These are phyloP conservation scores for Columba guinea DNA, from an alignment of 2,797 vertebrate genomes.

Conservation along the genomic window DNA sequence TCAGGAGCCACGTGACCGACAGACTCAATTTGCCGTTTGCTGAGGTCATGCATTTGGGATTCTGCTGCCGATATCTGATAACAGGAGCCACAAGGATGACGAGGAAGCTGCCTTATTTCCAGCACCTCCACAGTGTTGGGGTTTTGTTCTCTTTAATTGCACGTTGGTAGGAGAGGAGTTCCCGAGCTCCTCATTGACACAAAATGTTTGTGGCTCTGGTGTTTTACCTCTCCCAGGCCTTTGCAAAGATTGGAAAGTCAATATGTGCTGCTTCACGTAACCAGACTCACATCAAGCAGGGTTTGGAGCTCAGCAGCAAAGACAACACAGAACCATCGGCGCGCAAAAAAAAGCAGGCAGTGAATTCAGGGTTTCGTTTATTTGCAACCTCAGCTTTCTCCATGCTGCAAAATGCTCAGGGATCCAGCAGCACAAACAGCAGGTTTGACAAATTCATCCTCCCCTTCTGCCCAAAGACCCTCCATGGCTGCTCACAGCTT, in stretches of 20 bases:
- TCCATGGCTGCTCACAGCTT: neutral
- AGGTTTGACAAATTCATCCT: constrained; percentile 32
- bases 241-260: neutral
- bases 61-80: neutral
- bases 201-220: neutral
- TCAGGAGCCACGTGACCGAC: constrained; percentile 8
- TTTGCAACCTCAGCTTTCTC: neutral
- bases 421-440: constrained; percentile 41
- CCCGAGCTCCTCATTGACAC: neutral
- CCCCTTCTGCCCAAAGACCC: constrained; percentile 29
- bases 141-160: neutral
- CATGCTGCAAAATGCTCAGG: neutral
- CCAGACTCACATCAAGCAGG: neutral
- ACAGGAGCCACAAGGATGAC: neutral
- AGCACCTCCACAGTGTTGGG: rapidly evolving
- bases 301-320: neutral
- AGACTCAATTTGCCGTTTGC: neutral
- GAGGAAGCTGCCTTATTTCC: neutral
- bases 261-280: rapidly evolving
- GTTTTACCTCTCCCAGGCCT: neutral
- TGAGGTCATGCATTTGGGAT: constrained; percentile 6
- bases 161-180: neutral
- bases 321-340: rapidly evolving
- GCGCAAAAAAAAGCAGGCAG: neutral
- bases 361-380: neutral